Evolutionary conservation across 2,888 invertebrate species (phyloP).

Genomic region (Thera obeliscata): DNA sequence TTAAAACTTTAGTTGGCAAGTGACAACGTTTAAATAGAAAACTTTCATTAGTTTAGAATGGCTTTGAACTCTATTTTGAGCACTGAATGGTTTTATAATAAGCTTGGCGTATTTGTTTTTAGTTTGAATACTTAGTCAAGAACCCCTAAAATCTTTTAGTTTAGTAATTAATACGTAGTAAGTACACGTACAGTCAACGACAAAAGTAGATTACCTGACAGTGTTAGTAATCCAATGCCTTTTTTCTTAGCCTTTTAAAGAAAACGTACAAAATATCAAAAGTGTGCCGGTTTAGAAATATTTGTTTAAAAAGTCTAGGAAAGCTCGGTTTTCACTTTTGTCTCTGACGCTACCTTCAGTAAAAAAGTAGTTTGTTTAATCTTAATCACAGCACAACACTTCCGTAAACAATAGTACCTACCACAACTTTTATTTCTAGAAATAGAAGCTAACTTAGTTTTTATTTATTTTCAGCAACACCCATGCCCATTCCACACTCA

Average conservation of each 20-base stretch:
- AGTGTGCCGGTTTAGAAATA: no score
- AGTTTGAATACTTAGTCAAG: not conserved
- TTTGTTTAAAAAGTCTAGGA: no score
- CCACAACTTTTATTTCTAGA: conserved; percentile 17
- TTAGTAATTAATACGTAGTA: not conserved
- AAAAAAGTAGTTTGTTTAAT: not conserved
- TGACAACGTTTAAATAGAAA: conserved; percentile 32
- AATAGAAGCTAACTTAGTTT: conserved; percentile 44
- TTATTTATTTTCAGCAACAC: conserved; percentile 66
- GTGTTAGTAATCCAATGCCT: no score
- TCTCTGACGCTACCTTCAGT: not conserved
- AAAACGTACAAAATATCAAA: no score
- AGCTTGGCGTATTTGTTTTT: not conserved
- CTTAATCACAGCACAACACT: not conserved
- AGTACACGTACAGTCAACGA: not conserved
- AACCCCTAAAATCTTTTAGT: not conserved
- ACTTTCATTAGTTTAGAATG: conserved; percentile 22
- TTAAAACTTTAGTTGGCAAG: conserved; percentile 49
- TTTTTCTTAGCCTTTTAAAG: no score
- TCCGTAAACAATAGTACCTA: not conserved
- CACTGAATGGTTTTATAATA: conserved; percentile 9
- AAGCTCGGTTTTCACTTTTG: no score
- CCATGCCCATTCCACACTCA: conserved; percentile 67
- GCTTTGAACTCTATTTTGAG: conserved; percentile 14
- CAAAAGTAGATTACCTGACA: no score